Conservation (phyloP, 2,113 vertebrate genomes). For the Cygnus atratus region DNA sequence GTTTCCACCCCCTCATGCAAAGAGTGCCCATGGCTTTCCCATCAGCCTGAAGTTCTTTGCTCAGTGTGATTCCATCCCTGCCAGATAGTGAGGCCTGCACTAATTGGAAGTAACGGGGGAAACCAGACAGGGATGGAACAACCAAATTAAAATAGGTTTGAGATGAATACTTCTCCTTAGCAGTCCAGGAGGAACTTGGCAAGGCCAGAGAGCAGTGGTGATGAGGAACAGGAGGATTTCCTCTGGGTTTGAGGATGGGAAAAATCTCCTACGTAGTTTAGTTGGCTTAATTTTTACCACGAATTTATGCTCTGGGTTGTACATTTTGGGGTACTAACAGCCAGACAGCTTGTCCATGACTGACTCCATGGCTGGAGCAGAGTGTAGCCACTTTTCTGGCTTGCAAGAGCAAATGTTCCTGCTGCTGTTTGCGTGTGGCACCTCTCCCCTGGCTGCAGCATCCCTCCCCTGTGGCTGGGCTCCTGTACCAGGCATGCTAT, state of each 20-base stretch:
- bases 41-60: neutral
- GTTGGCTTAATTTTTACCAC: neutral
- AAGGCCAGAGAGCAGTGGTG: neutral
- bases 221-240: neutral
- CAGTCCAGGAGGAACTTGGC: neutral
- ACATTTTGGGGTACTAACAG: neutral
- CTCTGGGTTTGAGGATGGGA: neutral
- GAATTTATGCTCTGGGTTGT: neutral
- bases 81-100: accelerated
- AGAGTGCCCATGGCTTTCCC: neutral
- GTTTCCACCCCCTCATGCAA: neutral
- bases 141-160: neutral
- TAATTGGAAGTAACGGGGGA: neutral
- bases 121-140: neutral
- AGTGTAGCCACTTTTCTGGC: neutral
- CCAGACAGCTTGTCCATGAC: neutral
- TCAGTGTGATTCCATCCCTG: accelerated
- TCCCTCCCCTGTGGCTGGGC: neutral
- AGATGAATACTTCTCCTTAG: neutral
- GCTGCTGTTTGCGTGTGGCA: neutral
- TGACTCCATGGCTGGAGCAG: accelerated
- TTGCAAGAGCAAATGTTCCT: neutral
- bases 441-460: neutral
- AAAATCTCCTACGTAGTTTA: neutral
- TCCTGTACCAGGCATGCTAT: accelerated